A percentile compares a stretch with the other conserved stretches of the same genome.
These are phyloP conservation scores for Agrotis clavis DNA, from an alignment of 2,888 invertebrate species.

Conservation along the genomic window DNA sequence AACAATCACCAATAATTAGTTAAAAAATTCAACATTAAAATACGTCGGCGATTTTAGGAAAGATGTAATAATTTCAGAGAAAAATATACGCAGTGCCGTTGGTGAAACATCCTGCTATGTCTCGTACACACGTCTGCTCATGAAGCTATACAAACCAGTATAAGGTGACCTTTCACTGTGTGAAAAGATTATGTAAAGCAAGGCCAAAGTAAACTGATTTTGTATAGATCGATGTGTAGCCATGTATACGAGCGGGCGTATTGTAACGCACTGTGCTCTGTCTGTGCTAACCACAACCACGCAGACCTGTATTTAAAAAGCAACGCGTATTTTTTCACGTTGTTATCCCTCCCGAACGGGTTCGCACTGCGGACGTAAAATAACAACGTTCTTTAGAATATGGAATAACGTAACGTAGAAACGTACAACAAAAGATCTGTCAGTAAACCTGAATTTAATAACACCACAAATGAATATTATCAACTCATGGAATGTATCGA, in stretches of 20 bases:
- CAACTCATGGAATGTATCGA: too few relatives aligned
- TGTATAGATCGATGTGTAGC: too few relatives aligned
- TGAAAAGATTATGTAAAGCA: too few relatives aligned
- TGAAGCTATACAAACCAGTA: too few relatives aligned
- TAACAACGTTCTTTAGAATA: conserved; percentile 6
- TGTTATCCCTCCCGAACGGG: conserved; percentile 37
- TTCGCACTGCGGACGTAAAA: conserved; percentile 9
- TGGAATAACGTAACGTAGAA: not conserved
- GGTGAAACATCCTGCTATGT: not conserved
- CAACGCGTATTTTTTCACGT: conserved; percentile 40
- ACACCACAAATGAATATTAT: too few relatives aligned
- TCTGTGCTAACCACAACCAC: too few relatives aligned
- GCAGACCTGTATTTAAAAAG: conserved; percentile 33
- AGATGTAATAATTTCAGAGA: not conserved
- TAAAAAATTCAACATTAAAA: not conserved
- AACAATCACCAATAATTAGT: too few relatives aligned
- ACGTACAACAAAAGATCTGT: not conserved
- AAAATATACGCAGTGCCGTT: not conserved
- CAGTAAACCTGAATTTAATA: too few relatives aligned
- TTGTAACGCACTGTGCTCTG: conserved; percentile 1
- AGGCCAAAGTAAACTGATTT: too few relatives aligned
- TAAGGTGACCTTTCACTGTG: too few relatives aligned
- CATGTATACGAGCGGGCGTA: not conserved
- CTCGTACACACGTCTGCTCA: too few relatives aligned
- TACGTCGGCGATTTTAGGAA: not conserved